A percentile compares a stretch with the other conserved stretches of the same genome.
These are phyloP conservation scores for Noctua janthina DNA, from an alignment of 2,888 invertebrate genomes.

Conservation along the genomic window DNA sequence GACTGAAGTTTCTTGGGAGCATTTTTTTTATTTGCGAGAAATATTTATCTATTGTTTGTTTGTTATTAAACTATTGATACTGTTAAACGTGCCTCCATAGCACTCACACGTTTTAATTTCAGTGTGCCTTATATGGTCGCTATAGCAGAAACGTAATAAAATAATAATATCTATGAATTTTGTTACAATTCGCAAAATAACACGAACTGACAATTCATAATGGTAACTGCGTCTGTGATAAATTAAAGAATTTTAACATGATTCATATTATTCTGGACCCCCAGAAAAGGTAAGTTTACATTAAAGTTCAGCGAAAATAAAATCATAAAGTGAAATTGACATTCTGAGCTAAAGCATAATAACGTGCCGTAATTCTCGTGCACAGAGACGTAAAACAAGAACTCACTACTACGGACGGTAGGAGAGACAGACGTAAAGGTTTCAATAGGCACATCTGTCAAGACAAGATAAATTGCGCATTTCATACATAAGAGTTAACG, in stretches of 20 bases:
- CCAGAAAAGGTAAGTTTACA: slow-evolving; percentile 1
- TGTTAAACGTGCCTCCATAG: neutral
- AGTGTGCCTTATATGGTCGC: neutral
- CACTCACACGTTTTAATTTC: neutral
- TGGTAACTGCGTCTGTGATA: too few species aligned
- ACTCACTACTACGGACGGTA: slow-evolving; percentile 29
- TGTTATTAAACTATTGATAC: neutral
- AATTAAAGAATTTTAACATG: too few species aligned
- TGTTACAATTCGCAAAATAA: too few species aligned
- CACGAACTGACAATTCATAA: too few species aligned
- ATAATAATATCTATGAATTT: too few species aligned
- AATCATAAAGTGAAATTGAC: slow-evolving; percentile 58
- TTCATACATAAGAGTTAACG: slow-evolving; percentile 76
- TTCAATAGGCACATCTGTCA: slow-evolving; percentile 76
- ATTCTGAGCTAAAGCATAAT: slow-evolving; percentile 57
- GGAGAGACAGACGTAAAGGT: slow-evolving; percentile 60
- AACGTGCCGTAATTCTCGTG: slow-evolving; percentile 36
- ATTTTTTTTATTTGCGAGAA: neutral
- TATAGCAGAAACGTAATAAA: too few species aligned
- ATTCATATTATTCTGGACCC: too few species aligned
- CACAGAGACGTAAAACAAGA: slow-evolving; percentile 54
- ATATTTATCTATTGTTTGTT: neutral
- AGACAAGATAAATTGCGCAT: slow-evolving; percentile 69
- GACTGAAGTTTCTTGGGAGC: slow-evolving; percentile 9
- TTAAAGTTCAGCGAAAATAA: slow-evolving; percentile 46